Evolutionary conservation across 1,140 invertebrate genomes (phyloP), one percentile per base, ranked within the genome.

Genomic region (Pinna nobilis): DNA sequence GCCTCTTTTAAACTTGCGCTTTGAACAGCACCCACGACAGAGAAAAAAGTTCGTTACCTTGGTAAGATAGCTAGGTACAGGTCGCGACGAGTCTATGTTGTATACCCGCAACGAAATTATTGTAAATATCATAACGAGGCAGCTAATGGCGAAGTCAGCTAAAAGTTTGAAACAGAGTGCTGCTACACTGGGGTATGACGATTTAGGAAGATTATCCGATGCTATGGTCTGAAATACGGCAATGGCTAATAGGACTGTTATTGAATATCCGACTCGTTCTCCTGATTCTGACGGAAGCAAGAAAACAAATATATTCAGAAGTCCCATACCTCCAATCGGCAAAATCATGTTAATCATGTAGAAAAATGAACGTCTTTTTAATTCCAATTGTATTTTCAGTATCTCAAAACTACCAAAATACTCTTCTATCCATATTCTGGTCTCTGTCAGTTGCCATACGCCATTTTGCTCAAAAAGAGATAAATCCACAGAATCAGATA

Each of bases 201-300:
- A 30, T 3, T 30, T 47, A n/a, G 55, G 71, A 51, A 53, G 57
- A 25, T 49, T 61, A 20, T 25, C 55, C 3, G 57, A 61, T 0
- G 47, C 57, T 3, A 74, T 68, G 1, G 71, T 67, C 15, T 64
- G 41, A 47, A 74, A 74, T 18, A 68, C 71, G 0, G 64, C 64
- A 49, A 74, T 74, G 6, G 64, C 65, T 6, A 74, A 49, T 44
- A 68, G 41, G 9, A 74, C 55, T 3, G 71, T 67, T 4, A 67
- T 63, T 9, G 64, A 49, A 25, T 44, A 64, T 3, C 71, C 64
- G 30, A 51, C 37, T 30, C 71, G 13, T 37, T 74, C 71, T 23
- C 71, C 64, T 6, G 50, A 35, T n/a, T 63, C 55, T 18, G 57
- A 20, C 18, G 64, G 64, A 30, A 74, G 64, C 18, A 51, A 30